phyloP scores from a whole-genome alignment of 2,888 invertebrate species.

The Eupithecia dodoneata region DNA sequence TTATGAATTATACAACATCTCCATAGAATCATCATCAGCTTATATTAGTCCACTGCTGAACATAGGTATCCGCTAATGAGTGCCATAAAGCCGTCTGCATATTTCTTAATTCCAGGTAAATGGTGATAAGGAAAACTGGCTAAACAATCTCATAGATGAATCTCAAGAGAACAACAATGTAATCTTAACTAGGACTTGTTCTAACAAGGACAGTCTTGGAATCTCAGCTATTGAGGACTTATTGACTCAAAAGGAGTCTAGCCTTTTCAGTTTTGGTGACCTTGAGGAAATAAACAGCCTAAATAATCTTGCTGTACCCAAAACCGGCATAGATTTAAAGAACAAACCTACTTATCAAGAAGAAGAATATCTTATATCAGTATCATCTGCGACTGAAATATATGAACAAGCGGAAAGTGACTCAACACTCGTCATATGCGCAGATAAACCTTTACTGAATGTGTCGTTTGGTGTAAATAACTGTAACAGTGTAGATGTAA shows the following conservation, averaged over 20 bases:
- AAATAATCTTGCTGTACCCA: not conserved
- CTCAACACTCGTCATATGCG: conserved; percentile 25
- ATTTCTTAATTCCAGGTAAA: not conserved
- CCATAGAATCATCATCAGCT: no score
- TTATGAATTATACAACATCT: no score
- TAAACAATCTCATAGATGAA: conserved; percentile 39
- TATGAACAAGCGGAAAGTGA: conserved; percentile 46
- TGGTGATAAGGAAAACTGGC: conserved; percentile 52
- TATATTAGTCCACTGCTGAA: no score
- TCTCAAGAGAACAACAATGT: conserved; percentile 39
- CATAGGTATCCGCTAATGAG: no score
- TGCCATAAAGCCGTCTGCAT: not conserved
- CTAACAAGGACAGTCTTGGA: conserved; percentile 12
- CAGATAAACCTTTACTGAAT: conserved; percentile 51
- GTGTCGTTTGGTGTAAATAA: conserved; percentile 64
- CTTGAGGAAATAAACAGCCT: not conserved
- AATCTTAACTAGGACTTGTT: conserved; percentile 10
- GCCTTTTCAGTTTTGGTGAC: conserved; percentile 19
- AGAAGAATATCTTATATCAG: conserved; percentile 43
- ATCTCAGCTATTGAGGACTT: conserved; percentile 23
- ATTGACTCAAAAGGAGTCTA: conserved; percentile 34
- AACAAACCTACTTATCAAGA: not conserved
- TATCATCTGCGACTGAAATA: conserved; percentile 55
- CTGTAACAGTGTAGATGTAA: conserved; percentile 62
- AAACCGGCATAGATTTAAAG: conserved; percentile 10